These are phyloP conservation scores for Ceyx melanurus DNA, from an alignment of 2,113 vertebrate genomes.

Conservation along the genomic window DNA sequence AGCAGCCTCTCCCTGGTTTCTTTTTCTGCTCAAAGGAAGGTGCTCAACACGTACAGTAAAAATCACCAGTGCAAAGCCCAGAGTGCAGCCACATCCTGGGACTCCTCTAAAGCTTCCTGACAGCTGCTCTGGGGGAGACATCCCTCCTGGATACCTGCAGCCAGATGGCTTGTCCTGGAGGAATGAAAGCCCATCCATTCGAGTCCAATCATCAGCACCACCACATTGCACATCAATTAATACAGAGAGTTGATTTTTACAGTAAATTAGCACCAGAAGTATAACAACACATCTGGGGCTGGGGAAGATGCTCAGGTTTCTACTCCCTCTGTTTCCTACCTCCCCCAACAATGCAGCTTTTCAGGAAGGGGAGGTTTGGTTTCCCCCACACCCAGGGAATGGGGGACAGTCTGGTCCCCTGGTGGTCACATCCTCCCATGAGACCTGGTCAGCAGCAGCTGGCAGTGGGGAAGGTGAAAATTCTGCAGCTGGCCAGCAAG, in stretches of 20 bases:
- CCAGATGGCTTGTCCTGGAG: not conserved
- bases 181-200: not conserved
- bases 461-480: not conserved
- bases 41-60: accelerated
- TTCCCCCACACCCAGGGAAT: not conserved
- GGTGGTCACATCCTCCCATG: not conserved
- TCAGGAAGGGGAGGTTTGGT: not conserved
- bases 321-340: not conserved
- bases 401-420: not conserved
- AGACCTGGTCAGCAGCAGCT: not conserved
- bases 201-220: not conserved
- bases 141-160: not conserved
- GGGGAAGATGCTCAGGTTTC: not conserved
- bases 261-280: not conserved
- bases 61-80: not conserved
- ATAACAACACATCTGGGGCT: not conserved
- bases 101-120: not conserved
- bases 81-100: not conserved
- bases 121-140: accelerated
- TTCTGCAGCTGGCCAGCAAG: not conserved
- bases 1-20: not conserved
- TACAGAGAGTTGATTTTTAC: not conserved
- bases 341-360: not conserved
- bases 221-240: accelerated
- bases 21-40: not conserved